Evolutionary conservation across 2,888 invertebrate species (phyloP), one percentile per base, ranked within the genome.

Genomic region (Tachina grossa): DNA sequence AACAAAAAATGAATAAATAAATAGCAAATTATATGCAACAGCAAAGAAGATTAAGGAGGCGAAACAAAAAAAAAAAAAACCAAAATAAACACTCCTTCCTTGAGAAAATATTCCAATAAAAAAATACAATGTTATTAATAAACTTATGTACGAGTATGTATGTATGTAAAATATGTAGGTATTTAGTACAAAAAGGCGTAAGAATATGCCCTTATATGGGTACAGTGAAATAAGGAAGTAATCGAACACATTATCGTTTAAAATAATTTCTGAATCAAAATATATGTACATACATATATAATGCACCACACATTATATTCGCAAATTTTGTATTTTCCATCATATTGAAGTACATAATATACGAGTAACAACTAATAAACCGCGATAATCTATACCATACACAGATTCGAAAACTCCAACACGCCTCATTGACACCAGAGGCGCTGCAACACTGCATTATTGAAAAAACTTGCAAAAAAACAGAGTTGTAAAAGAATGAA

Each of bases 81-180:
- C 39, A 68, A 69, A 69, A 75, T 61, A 83, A 82, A 61, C 83
- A 83, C 83, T 83, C 79, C 85, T 85, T 85, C 71, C 83, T 83
- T 80, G 79, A 76, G 76, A 83, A 85, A 82, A 59, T 59, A 65
- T 45, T 63, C 19, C 39, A 39, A 53, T 69, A 13, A 55, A 10
- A n/a, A 55, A 13, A 16, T 53, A 16, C 47, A 13, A 41, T 47
- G 71, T 39, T 16, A 19, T 51, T 22, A 49, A 31, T 31, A 31
- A 31, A 31, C 31, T 31, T 31, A 31, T 6, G 31, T 31, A 31
- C 4, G n/a, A n/a, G n/a, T 79, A 69, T 31, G 31, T 31, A 31
- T 31, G n/a, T 79, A 61, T 19, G 57, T 31, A 19, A 22, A 49
- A 65, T 45, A 45, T 59, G 66, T 81, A 63, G 55, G 49, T 51